Evolutionary conservation across 2,797 vertebrate genomes (phyloP).

Genomic region (Margarornis squamiger): DNA sequence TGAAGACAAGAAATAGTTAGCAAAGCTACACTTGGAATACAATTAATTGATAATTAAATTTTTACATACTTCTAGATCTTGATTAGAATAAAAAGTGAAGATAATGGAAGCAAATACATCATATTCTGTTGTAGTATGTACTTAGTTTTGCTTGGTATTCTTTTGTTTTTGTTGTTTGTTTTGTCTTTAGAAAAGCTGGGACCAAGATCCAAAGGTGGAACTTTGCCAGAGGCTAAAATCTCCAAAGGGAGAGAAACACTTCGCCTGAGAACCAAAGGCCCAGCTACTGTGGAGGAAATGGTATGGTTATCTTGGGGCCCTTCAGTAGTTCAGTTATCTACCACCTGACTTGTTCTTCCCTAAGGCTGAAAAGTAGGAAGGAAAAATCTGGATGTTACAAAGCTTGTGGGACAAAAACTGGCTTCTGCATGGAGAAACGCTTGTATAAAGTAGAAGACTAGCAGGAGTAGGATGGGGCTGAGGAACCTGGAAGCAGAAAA

Average conservation of each 20-base stretch:
- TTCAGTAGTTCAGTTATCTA: background rate
- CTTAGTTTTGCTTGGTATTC: background rate
- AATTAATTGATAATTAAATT: background rate
- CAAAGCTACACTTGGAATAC: background rate
- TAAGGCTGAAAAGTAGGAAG: background rate
- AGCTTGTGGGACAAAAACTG: background rate
- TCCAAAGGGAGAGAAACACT: slow-evolving; percentile 87
- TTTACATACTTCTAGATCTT: background rate
- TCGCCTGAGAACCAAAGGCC: slow-evolving; percentile 89
- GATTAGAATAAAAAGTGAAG: background rate
- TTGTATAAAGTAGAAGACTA: background rate
- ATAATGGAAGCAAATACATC: background rate
- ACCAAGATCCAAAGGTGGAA: slow-evolving; percentile 84
- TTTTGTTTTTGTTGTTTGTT: background rate
- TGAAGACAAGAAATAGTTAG: background rate
- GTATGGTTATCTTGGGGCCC: slow-evolving; percentile 64
- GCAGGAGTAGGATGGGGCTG: background rate
- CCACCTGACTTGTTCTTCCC: background rate
- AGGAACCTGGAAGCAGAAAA: background rate
- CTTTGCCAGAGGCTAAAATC: slow-evolving; percentile 80
- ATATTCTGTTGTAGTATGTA: background rate
- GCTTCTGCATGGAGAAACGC: background rate
- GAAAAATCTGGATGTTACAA: background rate
- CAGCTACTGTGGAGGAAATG: slow-evolving; percentile 90
- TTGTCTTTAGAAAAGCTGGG: slow-evolving; percentile 86